Evolutionary conservation across 2,888 invertebrate genomes (phyloP).

Genomic region (Clistopyga incitator): DNA sequence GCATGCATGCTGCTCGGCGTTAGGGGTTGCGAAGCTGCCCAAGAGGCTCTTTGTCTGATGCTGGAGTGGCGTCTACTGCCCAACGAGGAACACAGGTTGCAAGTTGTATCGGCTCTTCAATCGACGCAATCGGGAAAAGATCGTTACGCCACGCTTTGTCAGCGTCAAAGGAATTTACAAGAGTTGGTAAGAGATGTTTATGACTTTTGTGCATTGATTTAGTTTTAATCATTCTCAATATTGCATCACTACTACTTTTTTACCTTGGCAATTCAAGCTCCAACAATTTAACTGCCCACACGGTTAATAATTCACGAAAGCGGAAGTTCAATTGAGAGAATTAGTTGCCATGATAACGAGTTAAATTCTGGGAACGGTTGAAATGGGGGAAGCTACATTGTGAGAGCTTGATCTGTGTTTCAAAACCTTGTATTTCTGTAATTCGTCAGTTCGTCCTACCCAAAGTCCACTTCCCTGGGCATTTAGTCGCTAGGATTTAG

Average conservation of each 20-base stretch:
- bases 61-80: conserved; percentile 90
- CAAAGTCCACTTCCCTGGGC: background rate
- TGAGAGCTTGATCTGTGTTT: no score
- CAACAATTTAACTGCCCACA: no score
- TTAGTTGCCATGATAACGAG: no score
- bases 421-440: no score
- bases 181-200: conserved; percentile 86
- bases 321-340: no score
- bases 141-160: conserved; percentile 90
- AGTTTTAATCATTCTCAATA: no score
- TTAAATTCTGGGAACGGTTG: no score
- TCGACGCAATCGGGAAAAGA: conserved; percentile 89
- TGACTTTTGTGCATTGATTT: background rate
- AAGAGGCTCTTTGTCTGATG: conserved; percentile 90
- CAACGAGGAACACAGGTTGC: conserved; percentile 87
- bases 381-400: no score
- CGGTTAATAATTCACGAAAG: no score
- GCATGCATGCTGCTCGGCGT: conserved; percentile 91
- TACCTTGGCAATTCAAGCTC: no score
- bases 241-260: no score
- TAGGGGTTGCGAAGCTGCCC: conserved; percentile 88
- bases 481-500: background rate
- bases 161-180: conserved; percentile 89
- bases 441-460: background rate
- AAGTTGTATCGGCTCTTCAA: conserved; percentile 90